Percentiles rank a stretch among this genome's conserved stretches.
phyloP scores from a whole-genome alignment of 2,113 vertebrate genomes.

The Tautogolabrus adspersus region DNA sequence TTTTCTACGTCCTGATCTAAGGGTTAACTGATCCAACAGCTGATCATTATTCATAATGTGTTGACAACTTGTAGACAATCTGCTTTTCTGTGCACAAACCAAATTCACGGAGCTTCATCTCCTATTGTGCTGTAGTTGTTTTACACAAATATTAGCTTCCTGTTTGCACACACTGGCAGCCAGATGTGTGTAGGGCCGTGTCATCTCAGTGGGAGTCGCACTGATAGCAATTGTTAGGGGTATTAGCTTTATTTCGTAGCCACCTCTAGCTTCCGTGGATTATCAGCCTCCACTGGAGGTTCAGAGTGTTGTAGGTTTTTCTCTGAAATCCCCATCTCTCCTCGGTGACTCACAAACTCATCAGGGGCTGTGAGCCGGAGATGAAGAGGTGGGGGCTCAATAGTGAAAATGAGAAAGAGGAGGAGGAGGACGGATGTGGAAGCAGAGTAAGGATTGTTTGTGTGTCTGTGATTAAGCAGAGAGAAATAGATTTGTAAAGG shows the following conservation, averaged over 20 bases:
- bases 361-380: constrained; percentile 41
- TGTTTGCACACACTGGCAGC: constrained; percentile 34
- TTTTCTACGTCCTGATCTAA: background rate
- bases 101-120: constrained; percentile 38
- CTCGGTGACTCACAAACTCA: constrained; percentile 58
- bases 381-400: constrained; percentile 44
- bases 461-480: constrained; percentile 22
- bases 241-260: constrained; percentile 53
- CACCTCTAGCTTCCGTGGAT: constrained; percentile 62
- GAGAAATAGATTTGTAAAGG: constrained; percentile 25
- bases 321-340: constrained; percentile 60
- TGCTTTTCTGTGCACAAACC: constrained; percentile 20
- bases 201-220: constrained; percentile 48
- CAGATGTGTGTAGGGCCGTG: constrained; percentile 57
- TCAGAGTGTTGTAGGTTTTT: constrained; percentile 31
- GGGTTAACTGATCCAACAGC: constrained; percentile 18
- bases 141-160: constrained; percentile 37
- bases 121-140: constrained; percentile 7
- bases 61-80: constrained; percentile 9
- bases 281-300: constrained; percentile 62
- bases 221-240: constrained; percentile 58
- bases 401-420: constrained; percentile 38
- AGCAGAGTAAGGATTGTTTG: constrained; percentile 7
- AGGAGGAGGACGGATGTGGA: constrained; percentile 15
- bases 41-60: constrained; percentile 1